Conservation (phyloP, 1,140 invertebrate genomes). For the Conus ventricosus region DNA sequence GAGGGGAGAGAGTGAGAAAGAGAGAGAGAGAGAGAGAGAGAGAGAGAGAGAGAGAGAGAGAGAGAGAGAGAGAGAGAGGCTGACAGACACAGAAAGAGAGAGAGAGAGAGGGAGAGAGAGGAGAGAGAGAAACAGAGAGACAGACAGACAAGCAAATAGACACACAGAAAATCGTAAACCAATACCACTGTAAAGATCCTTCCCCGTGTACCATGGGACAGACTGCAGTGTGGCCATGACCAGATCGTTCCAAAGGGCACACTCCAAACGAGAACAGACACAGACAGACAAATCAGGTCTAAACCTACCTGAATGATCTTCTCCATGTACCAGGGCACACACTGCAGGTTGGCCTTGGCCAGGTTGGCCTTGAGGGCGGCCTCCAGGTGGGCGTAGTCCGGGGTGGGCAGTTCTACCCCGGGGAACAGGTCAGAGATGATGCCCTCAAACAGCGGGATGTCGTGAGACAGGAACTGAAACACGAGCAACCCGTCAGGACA, state of each 20-base stretch:
- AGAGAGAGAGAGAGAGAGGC: not conserved
- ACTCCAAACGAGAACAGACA: not conserved
- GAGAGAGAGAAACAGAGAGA: too few relatives aligned
- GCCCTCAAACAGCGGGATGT: slow-evolving; percentile 75
- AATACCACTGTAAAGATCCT: slow-evolving; percentile 35
- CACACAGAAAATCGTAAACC: not conserved
- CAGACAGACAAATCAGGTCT: not conserved
- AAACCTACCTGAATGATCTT: slow-evolving; percentile 73
- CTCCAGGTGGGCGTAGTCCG: slow-evolving; percentile 80
- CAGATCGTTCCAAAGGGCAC: slow-evolving; percentile 23
- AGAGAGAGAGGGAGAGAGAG: too few relatives aligned
- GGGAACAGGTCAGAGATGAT: slow-evolving; percentile 75
- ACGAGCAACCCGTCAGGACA: not conserved
- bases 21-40: too few relatives aligned
- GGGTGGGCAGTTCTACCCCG: slow-evolving; percentile 67
- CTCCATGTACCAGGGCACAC: slow-evolving; percentile 72
- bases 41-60: too few relatives aligned
- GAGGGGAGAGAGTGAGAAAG: too few relatives aligned
- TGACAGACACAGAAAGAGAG: too few relatives aligned
- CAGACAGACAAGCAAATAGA: not conserved
- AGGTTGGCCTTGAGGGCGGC: slow-evolving; percentile 69
- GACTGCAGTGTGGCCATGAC: slow-evolving; percentile 64
- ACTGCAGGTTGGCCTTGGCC: slow-evolving; percentile 65
- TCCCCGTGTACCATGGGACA: slow-evolving; percentile 72
- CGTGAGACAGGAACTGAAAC: slow-evolving; percentile 74